Conservation (phyloP, 2,797 vertebrate genomes). For the Natrix natrix region DNA sequence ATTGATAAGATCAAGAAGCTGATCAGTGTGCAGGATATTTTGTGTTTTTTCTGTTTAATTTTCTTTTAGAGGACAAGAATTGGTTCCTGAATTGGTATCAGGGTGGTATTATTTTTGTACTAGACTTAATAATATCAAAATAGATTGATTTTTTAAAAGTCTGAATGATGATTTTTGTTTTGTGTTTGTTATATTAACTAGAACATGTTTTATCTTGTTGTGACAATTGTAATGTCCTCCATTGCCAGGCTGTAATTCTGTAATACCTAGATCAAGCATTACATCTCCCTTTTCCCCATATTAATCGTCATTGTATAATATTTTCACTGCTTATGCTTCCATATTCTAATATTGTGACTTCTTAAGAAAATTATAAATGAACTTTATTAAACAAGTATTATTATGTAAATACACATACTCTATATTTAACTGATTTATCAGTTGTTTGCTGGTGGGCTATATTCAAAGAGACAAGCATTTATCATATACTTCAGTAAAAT, state of each 20-base stretch:
- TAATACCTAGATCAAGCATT: background rate
- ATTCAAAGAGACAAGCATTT: background rate
- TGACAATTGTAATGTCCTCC: background rate
- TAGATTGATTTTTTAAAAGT: background rate
- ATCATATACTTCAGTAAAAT: background rate
- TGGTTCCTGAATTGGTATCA: background rate
- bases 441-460: background rate
- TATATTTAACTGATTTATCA: background rate
- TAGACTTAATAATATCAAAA: constrained; percentile 18
- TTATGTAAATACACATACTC: background rate
- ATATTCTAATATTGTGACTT: background rate
- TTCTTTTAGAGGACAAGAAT: background rate
- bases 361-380: background rate
- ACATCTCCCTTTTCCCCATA: background rate
- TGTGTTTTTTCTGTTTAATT: background rate
- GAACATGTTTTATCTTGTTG: background rate
- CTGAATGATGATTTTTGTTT: background rate
- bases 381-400: background rate
- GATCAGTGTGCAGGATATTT: background rate
- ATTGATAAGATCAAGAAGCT: background rate
- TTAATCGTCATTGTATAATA: background rate
- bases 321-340: background rate
- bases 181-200: background rate
- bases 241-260: background rate
- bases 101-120: background rate